Conservation (phyloP, 2,888 invertebrate species). For the Tetrapedia diversipes region DNA sequence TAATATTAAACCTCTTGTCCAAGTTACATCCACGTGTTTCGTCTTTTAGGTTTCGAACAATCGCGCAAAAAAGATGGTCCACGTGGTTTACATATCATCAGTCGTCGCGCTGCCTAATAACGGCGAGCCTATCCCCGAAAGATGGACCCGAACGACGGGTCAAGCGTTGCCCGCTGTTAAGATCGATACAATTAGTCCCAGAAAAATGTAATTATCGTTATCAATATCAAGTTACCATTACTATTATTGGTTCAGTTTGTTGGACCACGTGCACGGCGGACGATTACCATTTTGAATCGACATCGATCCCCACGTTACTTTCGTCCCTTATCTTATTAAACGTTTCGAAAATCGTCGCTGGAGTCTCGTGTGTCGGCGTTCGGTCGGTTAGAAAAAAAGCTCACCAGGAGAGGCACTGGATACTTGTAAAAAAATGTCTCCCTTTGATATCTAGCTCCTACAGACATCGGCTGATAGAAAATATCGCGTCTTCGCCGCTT, state of each 20-base stretch:
- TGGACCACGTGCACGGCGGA: slow-evolving; percentile 57
- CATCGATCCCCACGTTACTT: slow-evolving; percentile 3
- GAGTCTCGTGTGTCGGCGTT: slow-evolving; percentile 38
- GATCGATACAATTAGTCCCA: slow-evolving; percentile 63
- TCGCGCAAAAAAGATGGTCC: background rate
- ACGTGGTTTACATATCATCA: too few relatives aligned
- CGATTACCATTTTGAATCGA: slow-evolving; percentile 52
- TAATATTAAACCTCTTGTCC: background rate
- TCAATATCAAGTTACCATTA: slow-evolving; percentile 45
- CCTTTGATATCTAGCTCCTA: slow-evolving; percentile 24
- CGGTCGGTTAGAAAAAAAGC: slow-evolving; percentile 33
- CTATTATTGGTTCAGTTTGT: slow-evolving; percentile 70
- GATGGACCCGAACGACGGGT: slow-evolving; percentile 25
- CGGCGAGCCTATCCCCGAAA: slow-evolving; percentile 46
- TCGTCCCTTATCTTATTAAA: background rate
- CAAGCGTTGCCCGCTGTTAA: slow-evolving; percentile 39
- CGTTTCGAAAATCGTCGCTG: background rate
- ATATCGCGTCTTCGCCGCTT: slow-evolving; percentile 43
- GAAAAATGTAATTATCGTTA: slow-evolving; percentile 54
- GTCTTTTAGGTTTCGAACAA: slow-evolving; percentile 19
- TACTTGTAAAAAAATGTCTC: slow-evolving; percentile 32
- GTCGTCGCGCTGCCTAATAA: too few relatives aligned
- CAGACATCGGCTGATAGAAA: slow-evolving; percentile 56
- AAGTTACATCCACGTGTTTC: background rate
- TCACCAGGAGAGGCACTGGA: slow-evolving; percentile 38